Evolutionary conservation across 2,888 invertebrate species (phyloP).

Genomic region (Electrophaes corylata): DNA sequence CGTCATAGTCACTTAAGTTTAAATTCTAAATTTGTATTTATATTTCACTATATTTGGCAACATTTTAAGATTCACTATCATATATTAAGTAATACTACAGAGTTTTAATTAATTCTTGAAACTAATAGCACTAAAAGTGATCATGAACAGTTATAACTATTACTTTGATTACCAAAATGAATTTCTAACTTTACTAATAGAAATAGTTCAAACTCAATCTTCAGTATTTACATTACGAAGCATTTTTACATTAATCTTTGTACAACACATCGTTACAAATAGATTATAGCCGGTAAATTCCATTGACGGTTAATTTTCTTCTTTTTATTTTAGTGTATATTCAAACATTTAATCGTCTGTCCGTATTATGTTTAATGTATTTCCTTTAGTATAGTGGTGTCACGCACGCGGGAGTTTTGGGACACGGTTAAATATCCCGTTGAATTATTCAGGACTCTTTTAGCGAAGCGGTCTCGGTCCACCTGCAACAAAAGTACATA

Average conservation of each 20-base stretch:
- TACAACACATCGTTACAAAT: slow-evolving; percentile 7
- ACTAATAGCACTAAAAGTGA: too few species aligned
- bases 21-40: neutral
- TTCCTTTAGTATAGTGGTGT: slow-evolving; percentile 46
- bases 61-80: slow-evolving; percentile 20
- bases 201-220: neutral
- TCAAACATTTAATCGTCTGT: slow-evolving; percentile 10
- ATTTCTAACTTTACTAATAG: neutral
- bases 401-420: slow-evolving; percentile 56
- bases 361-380: slow-evolving; percentile 27
- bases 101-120: too few species aligned
- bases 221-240: neutral
- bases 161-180: neutral
- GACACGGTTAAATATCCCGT: slow-evolving; percentile 73
- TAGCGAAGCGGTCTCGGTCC: slow-evolving; percentile 63
- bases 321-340: slow-evolving; percentile 5
- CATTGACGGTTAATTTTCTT: neutral
- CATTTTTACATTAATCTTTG: neutral
- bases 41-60: slow-evolving; percentile 40
- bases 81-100: neutral
- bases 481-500: slow-evolving; percentile 79
- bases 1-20: slow-evolving; percentile 42
- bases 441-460: slow-evolving; percentile 81
- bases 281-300: slow-evolving; percentile 6
- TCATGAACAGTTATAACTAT: too few species aligned